phyloP scores from a whole-genome alignment of 1,140 invertebrate genomes.

The Meteorus sp. region DNA sequence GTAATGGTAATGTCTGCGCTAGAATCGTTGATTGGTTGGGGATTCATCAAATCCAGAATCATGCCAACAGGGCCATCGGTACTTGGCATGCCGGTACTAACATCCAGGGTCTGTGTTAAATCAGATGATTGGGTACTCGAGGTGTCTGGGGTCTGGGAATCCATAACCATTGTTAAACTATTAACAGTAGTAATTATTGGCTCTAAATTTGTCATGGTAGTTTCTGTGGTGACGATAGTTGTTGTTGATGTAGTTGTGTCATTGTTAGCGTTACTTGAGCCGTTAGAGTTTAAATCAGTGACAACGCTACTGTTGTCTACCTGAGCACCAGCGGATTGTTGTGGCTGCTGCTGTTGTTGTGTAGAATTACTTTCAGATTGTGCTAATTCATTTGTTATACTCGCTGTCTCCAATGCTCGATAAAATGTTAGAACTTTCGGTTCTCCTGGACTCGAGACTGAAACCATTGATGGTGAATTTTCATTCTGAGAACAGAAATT shows the following conservation, averaged over 20 bases:
- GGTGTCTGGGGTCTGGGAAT: conserved; percentile 34
- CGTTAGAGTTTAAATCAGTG: conserved; percentile 37
- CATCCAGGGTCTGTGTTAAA: conserved; percentile 27
- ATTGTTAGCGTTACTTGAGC: conserved; percentile 35
- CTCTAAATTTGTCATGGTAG: conserved; percentile 43
- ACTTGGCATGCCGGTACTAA: conserved; percentile 22
- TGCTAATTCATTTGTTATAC: conserved; percentile 48
- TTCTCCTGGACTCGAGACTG: conserved; percentile 49
- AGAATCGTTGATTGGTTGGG: background rate
- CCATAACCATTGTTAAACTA: conserved; percentile 34
- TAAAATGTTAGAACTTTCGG: conserved; percentile 51
- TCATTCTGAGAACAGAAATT: conserved; percentile 55
- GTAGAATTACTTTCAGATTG: too few relatives aligned
- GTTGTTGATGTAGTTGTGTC: conserved; percentile 31
- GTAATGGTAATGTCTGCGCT: background rate
- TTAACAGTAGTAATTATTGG: conserved; percentile 35
- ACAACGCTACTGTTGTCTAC: conserved; percentile 44
- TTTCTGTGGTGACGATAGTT: conserved; percentile 26
- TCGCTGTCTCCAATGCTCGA: conserved; percentile 52
- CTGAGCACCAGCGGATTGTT: conserved; percentile 34
- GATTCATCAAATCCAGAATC: conserved; percentile 2
- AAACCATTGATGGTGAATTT: conserved; percentile 36
- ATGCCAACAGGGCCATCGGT: conserved; percentile 22
- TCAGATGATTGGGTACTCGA: conserved; percentile 30
- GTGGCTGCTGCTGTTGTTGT: conserved; percentile 28